A percentile compares a stretch with the other conserved stretches of the same genome.
Conservation (phyloP, 1,140 invertebrate genomes). For the Heliconius congener region DNA sequence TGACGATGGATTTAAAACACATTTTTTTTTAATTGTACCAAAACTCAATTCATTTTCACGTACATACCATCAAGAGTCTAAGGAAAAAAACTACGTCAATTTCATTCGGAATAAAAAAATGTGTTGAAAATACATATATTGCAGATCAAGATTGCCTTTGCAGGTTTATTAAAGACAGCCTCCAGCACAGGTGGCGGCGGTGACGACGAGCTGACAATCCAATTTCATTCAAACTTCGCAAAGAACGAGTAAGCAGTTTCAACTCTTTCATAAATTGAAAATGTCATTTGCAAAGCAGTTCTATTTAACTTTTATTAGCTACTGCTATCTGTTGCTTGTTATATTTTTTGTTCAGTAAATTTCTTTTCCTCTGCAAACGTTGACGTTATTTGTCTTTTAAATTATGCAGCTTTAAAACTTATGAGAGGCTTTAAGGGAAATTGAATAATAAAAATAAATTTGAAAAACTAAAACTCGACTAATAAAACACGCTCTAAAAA, state of each 20-base stretch:
- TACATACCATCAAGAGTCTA: no score
- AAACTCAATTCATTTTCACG: no score
- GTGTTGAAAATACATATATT: background rate
- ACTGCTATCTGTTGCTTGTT: slow-evolving; percentile 1
- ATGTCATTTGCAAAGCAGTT: slow-evolving; percentile 22
- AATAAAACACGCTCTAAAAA: no score
- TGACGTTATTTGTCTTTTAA: background rate
- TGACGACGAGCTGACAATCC: slow-evolving; percentile 15
- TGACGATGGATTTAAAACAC: no score
- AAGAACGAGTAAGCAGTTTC: slow-evolving; percentile 5
- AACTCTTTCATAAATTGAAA: slow-evolving; percentile 25
- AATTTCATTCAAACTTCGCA: slow-evolving; percentile 13
- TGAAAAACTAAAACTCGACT: no score
- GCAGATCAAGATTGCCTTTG: background rate
- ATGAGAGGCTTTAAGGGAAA: background rate
- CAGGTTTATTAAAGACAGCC: background rate
- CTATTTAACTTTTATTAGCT: slow-evolving; percentile 22
- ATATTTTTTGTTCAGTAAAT: slow-evolving; percentile 8
- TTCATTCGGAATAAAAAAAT: background rate
- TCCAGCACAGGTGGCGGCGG: background rate
- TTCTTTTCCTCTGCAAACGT: background rate
- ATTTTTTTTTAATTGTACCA: no score
- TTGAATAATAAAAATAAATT: background rate
- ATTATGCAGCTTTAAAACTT: background rate
- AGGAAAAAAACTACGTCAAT: no score